Evolutionary conservation across 2,888 invertebrate species (phyloP).

Genomic region (Nephrotoma guestfalica): DNA sequence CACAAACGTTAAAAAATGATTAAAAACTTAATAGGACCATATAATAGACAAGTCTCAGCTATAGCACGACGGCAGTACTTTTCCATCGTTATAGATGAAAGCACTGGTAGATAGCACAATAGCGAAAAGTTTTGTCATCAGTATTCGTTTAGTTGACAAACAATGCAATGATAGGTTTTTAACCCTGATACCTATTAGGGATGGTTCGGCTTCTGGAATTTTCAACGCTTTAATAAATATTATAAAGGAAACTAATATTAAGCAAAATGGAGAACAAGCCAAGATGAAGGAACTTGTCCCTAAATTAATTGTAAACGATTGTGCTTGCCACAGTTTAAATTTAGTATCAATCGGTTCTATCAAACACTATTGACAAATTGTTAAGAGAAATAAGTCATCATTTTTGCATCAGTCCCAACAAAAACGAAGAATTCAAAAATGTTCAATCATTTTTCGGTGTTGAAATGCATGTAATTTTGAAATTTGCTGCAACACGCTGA

Average conservation of each 20-base stretch:
- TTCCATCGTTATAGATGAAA: slow-evolving; percentile 10
- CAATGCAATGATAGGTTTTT: slow-evolving; percentile 7
- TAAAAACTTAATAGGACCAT: slow-evolving; percentile 6
- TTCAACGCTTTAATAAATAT: not conserved
- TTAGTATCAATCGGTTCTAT: not conserved
- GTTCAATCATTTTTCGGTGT: not conserved
- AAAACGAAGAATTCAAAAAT: not conserved
- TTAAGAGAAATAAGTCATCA: slow-evolving; percentile 5
- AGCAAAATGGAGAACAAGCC: slow-evolving; percentile 7
- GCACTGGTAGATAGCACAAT: not conserved
- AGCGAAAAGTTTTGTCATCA: not conserved
- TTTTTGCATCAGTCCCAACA: slow-evolving; percentile 2
- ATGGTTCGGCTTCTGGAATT: slow-evolving; percentile 2
- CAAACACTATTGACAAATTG: not conserved
- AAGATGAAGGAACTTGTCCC: slow-evolving; percentile 6
- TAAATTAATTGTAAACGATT: too few species aligned
- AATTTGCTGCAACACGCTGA: not conserved
- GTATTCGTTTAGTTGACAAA: slow-evolving; percentile 8
- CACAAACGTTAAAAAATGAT: slow-evolving; percentile 8
- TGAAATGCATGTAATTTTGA: not conserved
- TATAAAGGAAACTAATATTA: not conserved
- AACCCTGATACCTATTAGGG: not conserved
- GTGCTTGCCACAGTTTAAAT: not conserved
- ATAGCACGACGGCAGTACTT: slow-evolving; percentile 8
- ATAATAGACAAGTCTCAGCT: slow-evolving; percentile 3